A percentile compares a stretch with the other conserved stretches of the same genome.
Evolutionary conservation across 2,113 vertebrate genomes (phyloP).

Genomic region (Canis aureus): DNA sequence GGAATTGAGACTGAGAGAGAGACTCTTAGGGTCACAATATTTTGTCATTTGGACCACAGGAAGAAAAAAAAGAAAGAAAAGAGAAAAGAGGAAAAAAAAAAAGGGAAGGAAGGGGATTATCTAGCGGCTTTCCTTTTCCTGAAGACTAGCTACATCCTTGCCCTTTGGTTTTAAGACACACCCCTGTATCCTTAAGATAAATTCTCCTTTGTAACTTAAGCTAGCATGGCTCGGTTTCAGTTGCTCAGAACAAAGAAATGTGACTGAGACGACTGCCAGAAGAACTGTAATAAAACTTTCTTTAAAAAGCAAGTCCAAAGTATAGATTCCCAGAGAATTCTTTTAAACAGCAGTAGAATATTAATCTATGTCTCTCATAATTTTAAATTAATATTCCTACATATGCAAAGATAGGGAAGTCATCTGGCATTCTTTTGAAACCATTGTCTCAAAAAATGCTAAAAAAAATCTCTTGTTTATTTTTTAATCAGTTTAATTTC

Average conservation of each 20-base stretch:
- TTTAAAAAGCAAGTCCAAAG: background rate
- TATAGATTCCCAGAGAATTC: background rate
- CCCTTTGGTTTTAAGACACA: background rate
- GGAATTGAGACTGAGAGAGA: background rate
- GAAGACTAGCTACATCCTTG: background rate
- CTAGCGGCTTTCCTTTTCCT: background rate
- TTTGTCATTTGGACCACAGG: background rate
- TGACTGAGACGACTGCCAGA: background rate
- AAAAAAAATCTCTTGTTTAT: constrained; percentile 53
- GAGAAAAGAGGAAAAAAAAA: accelerated
- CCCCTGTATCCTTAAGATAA: background rate
- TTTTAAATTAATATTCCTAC: constrained; percentile 44
- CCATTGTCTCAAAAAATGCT: constrained; percentile 10
- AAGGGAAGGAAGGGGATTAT: background rate
- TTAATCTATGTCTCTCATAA: background rate
- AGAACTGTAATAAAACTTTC: background rate
- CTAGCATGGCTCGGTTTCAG: background rate
- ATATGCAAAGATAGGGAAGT: background rate
- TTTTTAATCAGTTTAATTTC: constrained; percentile 77
- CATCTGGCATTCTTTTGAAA: constrained; percentile 47
- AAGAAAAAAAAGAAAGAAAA: background rate
- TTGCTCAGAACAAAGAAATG: background rate
- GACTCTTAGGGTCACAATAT: background rate
- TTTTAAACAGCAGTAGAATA: background rate
- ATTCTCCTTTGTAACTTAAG: background rate